A percentile compares a stretch with the other conserved stretches of the same genome.
phyloP scores from a whole-genome alignment of 2,113 vertebrate genomes.

The Ceyx melanurus region DNA sequence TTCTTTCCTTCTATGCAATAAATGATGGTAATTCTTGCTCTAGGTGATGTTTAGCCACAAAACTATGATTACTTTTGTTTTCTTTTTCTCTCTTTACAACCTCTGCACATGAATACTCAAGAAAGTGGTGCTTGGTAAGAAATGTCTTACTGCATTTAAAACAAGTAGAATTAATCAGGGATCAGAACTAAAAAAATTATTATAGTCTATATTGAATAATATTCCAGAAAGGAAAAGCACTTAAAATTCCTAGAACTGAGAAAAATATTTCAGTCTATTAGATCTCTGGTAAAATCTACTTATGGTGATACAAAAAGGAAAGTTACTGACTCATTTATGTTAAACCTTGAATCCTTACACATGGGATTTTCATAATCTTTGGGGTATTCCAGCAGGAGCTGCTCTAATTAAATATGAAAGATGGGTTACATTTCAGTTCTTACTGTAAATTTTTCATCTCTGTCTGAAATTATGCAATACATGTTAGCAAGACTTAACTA shows the following conservation, averaged over 20 bases:
- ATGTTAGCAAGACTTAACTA: background rate
- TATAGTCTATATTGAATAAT: background rate
- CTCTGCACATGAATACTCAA: background rate
- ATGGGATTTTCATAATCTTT: background rate
- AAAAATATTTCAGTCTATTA: background rate
- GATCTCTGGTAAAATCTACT: background rate
- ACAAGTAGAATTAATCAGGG: background rate
- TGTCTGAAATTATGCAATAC: background rate
- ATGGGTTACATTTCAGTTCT: background rate
- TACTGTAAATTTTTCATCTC: background rate
- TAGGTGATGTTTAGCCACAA: background rate
- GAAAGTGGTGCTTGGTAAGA: background rate
- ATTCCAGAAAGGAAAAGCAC: background rate
- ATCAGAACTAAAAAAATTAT: background rate
- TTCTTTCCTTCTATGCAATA: background rate
- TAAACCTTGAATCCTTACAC: background rate
- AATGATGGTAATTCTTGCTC: background rate
- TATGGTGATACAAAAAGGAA: background rate
- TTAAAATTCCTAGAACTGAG: background rate
- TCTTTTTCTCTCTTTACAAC: background rate
- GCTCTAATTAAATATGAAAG: background rate
- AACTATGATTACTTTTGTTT: background rate
- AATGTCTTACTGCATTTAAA: background rate
- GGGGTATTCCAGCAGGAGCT: background rate
- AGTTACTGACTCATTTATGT: background rate